Conservation (phyloP, 2,888 invertebrate genomes). For the Trichopoda pennipes region DNA sequence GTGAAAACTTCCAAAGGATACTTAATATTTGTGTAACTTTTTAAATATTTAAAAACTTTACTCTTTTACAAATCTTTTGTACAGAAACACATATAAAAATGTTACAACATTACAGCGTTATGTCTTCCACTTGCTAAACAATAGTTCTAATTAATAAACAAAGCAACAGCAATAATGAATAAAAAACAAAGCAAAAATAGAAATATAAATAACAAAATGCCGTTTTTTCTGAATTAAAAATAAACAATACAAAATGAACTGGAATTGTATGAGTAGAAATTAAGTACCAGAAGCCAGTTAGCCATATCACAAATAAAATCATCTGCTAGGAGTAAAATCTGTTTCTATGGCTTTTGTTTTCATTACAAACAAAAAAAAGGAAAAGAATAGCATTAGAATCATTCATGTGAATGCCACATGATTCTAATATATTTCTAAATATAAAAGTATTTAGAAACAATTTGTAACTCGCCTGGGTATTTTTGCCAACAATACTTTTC, state of each 20-base stretch:
- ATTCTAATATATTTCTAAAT: too few species aligned
- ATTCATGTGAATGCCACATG: conserved; percentile 28
- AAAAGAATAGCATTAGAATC: conserved; percentile 32
- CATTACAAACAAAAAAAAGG: conserved; percentile 30
- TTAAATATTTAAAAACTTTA: background rate
- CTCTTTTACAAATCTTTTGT: background rate
- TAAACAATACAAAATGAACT: conserved; percentile 51
- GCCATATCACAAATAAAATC: conserved; percentile 59
- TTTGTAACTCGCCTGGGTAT: too few species aligned
- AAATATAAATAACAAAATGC: conserved; percentile 51
- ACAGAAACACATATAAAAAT: background rate
- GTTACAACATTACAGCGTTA: background rate
- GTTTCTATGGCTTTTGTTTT: conserved; percentile 54
- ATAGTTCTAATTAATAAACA: conserved; percentile 56
- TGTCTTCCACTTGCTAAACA: conserved; percentile 34
- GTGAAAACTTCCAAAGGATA: background rate
- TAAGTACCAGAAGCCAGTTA: conserved; percentile 56
- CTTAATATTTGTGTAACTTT: background rate
- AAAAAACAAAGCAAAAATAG: conserved; percentile 3
- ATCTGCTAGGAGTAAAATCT: conserved; percentile 45
- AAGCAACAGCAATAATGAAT: conserved; percentile 41
- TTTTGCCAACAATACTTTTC: too few species aligned
- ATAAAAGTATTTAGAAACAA: too few species aligned
- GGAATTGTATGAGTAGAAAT: conserved; percentile 30
- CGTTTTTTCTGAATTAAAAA: conserved; percentile 40